Conservation (phyloP, 2,888 invertebrate genomes). For the Troilus luridus region DNA sequence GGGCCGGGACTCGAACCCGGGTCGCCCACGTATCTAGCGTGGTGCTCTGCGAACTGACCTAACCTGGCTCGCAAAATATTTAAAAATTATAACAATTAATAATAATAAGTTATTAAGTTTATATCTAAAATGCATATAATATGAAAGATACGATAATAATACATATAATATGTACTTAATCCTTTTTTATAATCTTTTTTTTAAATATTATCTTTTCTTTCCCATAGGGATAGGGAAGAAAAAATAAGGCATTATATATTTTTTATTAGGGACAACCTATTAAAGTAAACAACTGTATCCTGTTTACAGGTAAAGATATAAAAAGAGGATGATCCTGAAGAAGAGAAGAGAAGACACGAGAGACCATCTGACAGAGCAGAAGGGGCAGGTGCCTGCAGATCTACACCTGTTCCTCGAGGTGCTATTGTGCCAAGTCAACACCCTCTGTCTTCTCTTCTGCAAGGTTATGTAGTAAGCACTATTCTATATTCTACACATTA, state of each 20-base stretch:
- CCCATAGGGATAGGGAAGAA: neutral
- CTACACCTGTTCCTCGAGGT: neutral
- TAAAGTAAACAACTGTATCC: slow-evolving; percentile 10
- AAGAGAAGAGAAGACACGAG: neutral
- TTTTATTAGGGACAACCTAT: neutral
- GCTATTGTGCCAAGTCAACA: slow-evolving; percentile 32
- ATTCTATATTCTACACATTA: neutral
- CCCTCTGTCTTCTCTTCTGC: slow-evolving; percentile 1
- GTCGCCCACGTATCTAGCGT: no score
- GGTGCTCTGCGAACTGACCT: no score
- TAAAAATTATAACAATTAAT: no score
- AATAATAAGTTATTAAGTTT: no score
- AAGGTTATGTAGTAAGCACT: neutral
- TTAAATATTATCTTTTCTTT: no score
- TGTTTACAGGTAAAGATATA: neutral
- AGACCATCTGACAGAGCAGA: slow-evolving; percentile 35
- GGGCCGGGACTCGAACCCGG: no score
- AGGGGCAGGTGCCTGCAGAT: neutral
- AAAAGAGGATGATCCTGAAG: neutral
- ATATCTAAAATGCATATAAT: no score
- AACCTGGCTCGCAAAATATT: no score
- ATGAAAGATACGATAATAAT: no score
- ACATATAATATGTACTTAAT: no score
- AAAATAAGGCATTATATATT: neutral
- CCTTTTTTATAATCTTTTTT: no score